These are phyloP conservation scores for Hyles euphorbiae DNA, from an alignment of 1,140 invertebrate species.

Conservation along the genomic window DNA sequence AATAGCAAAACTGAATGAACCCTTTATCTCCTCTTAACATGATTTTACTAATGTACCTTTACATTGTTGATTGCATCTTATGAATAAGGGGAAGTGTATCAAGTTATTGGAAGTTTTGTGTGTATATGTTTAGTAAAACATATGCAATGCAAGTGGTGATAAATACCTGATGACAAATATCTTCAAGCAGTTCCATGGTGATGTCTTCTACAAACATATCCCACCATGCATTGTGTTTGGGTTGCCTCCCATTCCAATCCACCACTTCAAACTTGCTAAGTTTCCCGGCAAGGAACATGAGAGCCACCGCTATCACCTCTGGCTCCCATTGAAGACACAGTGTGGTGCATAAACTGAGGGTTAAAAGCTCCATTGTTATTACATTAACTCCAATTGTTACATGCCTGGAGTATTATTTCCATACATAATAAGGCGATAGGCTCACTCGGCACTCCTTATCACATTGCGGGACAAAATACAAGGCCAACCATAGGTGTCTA, in stretches of 20 bases:
- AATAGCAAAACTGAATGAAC: no score
- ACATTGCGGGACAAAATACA: no score
- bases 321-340: constrained; percentile 99
- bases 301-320: constrained; percentile 97
- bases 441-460: no score
- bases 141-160: not conserved
- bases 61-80: no score
- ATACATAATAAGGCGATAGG: no score
- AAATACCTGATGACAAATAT: constrained; percentile 94
- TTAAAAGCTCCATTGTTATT: not conserved
- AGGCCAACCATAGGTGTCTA: no score
- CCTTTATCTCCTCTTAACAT: no score
- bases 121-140: no score
- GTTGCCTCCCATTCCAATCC: constrained; percentile 91
- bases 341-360: constrained; percentile 93
- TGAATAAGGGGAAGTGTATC: no score
- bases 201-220: constrained; percentile 98
- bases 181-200: constrained; percentile 96
- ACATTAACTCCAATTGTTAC: not conserved
- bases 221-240: constrained; percentile 96
- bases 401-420: no score
- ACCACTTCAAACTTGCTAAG: constrained; percentile 96
- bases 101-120: no score
- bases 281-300: constrained; percentile 98
- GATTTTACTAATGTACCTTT: no score